A percentile compares a stretch with the other conserved stretches of the same genome.
These are phyloP conservation scores for Agriopis marginaria DNA, from an alignment of 2,888 invertebrate species.

Conservation along the genomic window DNA sequence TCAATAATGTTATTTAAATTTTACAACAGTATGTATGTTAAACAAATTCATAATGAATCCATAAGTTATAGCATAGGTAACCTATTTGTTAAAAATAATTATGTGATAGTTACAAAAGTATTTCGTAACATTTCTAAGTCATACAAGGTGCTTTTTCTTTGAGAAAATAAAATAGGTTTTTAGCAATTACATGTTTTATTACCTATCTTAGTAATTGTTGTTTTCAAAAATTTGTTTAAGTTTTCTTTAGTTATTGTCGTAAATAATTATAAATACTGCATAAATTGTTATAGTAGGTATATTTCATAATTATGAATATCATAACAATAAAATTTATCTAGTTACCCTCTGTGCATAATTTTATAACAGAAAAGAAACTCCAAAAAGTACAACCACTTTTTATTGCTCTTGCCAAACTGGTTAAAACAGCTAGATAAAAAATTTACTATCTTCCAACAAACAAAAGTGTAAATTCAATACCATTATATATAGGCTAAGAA, in stretches of 20 bases:
- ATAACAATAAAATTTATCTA: constrained; percentile 15
- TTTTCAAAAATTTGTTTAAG: background rate
- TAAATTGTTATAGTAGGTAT: constrained; percentile 9
- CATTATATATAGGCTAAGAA: background rate
- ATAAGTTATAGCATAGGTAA: background rate
- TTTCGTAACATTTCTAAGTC: background rate
- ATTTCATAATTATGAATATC: constrained; percentile 15
- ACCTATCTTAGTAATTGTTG: background rate
- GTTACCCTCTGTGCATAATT: constrained; percentile 4
- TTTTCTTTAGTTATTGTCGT: constrained; percentile 2
- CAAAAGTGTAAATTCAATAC: constrained; percentile 1
- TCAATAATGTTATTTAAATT: too few relatives aligned
- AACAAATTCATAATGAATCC: background rate
- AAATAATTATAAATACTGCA: constrained; percentile 19
- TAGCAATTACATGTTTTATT: constrained; percentile 17
- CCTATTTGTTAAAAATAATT: background rate
- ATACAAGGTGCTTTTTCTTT: constrained; percentile 33
- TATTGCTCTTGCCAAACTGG: constrained; percentile 29
- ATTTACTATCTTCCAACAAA: background rate
- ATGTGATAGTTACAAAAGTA: background rate
- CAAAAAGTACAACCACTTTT: constrained; percentile 29
- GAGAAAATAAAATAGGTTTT: constrained; percentile 24
- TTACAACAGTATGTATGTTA: too few relatives aligned
- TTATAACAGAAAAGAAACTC: constrained; percentile 22
- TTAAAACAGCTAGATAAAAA: constrained; percentile 21